Evolutionary conservation across 2,888 invertebrate genomes (phyloP), one percentile per base, ranked within the genome.

Genomic region (Congeria kusceri): DNA sequence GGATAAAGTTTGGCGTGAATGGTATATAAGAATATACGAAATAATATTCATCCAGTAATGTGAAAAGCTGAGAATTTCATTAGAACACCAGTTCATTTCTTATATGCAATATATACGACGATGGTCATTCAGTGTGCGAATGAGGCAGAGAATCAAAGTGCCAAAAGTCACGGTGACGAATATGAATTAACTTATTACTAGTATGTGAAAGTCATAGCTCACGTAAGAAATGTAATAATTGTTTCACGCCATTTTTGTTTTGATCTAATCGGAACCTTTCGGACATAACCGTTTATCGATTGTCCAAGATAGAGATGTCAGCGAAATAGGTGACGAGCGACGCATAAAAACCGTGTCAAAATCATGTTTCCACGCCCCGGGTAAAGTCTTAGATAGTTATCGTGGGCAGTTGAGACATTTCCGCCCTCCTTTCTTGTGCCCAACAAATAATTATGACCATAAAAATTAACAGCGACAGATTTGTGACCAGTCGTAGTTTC

Each of bases 371-470:
- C 25, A 18, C 49, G 59, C 75, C 25, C 44, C 39, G 57, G 64
- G 68, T 32, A 28, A 47, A 49, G 53, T 53, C 53, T 32, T 13
- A n/a, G 44, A 15, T 5, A 27, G 44, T 63, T 70, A 62, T 53
- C 27, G 18, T 39, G 39, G n/a, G 53, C 27, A 70, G 56, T 63
- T 63, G 1, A 39, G 39, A 63, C 44, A 53, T 32, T 53, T 63
- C 56, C 20, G 25, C 73, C 79, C 74, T 29, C 79, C 74, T 53
- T 53, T 63, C 67, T 32, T 53, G 65, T 79, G 79, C 75, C 66
- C 71, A 75, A 74, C 77, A 72, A 67, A 75, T 79, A 73, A 79
- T 79, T 53, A 63, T 49, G 20, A 39, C 28, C 28, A 32, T 68
- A 49, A 68, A 68, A 62, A 32, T 67, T 67, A 74, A 59, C 39